A percentile compares a stretch with the other conserved stretches of the same genome.
Conservation (phyloP, 2,113 vertebrate genomes). For the Sylvilagus bachmani region DNA sequence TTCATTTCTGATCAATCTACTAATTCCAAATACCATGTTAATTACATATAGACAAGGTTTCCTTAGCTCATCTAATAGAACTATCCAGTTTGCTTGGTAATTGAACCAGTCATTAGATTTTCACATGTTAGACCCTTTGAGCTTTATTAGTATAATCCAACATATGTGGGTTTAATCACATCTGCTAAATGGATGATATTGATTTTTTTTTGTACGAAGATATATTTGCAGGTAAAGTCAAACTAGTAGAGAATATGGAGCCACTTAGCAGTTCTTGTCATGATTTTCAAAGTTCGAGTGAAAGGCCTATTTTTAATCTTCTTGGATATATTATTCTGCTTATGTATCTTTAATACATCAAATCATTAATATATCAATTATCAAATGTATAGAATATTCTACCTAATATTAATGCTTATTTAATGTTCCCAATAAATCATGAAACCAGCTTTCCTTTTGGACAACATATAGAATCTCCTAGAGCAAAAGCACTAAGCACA, state of each 20-base stretch:
- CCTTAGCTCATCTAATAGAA: background rate
- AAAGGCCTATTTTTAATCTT: background rate
- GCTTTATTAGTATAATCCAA: background rate
- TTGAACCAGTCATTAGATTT: background rate
- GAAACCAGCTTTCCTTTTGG: too few relatives aligned
- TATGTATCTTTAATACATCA: background rate
- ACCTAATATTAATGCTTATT: background rate
- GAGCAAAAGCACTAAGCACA: background rate
- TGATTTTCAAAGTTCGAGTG: background rate
- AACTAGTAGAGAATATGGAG: background rate
- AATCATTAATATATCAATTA: background rate
- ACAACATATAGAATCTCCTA: background rate
- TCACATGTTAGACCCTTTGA: background rate
- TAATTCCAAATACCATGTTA: background rate
- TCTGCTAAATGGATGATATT: background rate
- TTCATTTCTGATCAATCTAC: background rate
- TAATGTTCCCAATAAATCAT: background rate
- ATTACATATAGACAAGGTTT: background rate
- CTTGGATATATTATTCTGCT: background rate
- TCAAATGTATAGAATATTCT: background rate
- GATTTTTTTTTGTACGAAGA: background rate
- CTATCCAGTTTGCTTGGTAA: background rate
- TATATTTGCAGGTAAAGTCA: background rate
- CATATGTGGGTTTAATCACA: background rate
- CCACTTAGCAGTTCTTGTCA: background rate